These are phyloP conservation scores for Eristalinus aeneus DNA, from an alignment of 2,888 invertebrate genomes.

Conservation along the genomic window DNA sequence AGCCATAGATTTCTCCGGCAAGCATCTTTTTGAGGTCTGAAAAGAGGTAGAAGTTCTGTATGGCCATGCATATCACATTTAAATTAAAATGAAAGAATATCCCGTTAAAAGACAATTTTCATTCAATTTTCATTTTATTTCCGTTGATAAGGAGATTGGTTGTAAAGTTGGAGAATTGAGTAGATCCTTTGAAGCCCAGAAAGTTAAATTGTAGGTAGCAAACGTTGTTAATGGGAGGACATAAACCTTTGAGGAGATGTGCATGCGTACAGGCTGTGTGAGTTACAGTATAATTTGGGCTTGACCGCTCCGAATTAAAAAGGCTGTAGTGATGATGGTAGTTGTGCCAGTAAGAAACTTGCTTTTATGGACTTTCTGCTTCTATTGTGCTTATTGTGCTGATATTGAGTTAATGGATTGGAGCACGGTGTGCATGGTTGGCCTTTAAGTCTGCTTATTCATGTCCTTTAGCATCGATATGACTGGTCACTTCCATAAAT, in stretches of 20 bases:
- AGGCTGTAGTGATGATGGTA: no score
- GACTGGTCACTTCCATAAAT: neutral
- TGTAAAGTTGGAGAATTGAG: neutral
- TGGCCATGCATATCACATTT: no score
- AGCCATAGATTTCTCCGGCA: no score
- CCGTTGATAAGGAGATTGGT: neutral
- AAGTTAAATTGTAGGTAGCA: neutral
- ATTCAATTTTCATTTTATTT: no score
- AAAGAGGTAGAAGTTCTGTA: no score
- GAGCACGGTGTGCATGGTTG: neutral
- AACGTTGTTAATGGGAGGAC: neutral
- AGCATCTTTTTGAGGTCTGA: no score
- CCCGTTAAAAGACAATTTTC: no score
- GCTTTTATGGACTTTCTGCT: no score
- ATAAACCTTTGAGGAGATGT: neutral
- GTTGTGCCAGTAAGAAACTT: no score
- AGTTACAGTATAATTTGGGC: neutral
- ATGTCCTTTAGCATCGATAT: neutral
- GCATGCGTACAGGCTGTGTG: neutral
- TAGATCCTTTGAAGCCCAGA: neutral
- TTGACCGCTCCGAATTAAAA: no score
- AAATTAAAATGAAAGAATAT: no score
- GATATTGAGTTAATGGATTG: neutral
- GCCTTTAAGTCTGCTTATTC: neutral
- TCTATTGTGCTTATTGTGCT: no score